Evolutionary conservation across 2,797 vertebrate species (phyloP), one percentile per base, ranked within the genome.

Genomic region (Sebastes itinus): DNA sequence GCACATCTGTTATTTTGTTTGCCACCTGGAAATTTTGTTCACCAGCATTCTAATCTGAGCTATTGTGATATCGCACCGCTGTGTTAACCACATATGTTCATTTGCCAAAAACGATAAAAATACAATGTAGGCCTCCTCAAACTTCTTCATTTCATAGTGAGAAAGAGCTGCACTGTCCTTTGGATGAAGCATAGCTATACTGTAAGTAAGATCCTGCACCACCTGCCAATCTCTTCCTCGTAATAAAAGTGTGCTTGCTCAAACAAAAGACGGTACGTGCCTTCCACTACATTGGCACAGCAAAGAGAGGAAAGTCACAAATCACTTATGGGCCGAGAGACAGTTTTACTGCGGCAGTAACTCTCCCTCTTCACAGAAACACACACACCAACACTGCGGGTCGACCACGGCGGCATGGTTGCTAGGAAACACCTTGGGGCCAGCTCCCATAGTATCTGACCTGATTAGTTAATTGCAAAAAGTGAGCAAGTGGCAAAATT

Each of bases 401-500:
- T 87, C 80, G 72, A 91, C 82, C 88, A 61, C 76, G 60, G 91
- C 60, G 77, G 80, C 82, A 70, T 83, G 83, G 95, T 96, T 96
- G 95, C 95, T 96, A 95, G 92, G 96, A 95, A 95, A 96, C 96
- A 94, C 92, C 93, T 92, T 81, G 72, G 88, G 91, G 92, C 93
- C 89, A 81, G 93, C 91, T 95, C 93, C 88, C 89, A 81, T 70
- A 88, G 91, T 92, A 93, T 94, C 91, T 94, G 92, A 93, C 93
- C 94, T 95, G 94, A 96, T 96, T 95, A 95, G 93, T 94, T 95
- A 95, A 95, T 95, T 95, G 94, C 85, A 87, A 89, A 94, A 95
- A 95, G 85, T 93, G 87, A 93, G 89, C 87, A 90, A 92, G 89
- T 83, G 78, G 84, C 73, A 82, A 89, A 90, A 88, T 78, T 76